phyloP scores from a whole-genome alignment of 2,888 invertebrate species.

The Callinectes sapidus region DNA sequence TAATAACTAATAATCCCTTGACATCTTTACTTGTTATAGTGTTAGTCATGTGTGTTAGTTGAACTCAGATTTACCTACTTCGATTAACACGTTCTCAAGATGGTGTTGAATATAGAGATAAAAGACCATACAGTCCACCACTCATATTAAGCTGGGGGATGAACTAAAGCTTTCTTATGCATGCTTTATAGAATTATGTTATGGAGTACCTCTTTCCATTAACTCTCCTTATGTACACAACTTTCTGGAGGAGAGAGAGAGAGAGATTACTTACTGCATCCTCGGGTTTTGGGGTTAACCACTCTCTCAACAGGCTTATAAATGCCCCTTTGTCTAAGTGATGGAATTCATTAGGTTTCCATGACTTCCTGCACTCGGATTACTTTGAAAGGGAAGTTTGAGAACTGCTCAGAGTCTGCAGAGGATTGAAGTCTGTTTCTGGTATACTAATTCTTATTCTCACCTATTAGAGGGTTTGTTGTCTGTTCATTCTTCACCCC shows the following conservation, averaged over 20 bases:
- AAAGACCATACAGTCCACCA: too few relatives aligned
- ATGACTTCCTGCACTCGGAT: neutral
- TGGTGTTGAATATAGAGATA: too few relatives aligned
- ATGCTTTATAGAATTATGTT: conserved; percentile 15
- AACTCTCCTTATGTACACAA: neutral
- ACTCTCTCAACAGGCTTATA: neutral
- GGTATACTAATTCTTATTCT: neutral
- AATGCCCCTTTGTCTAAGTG: neutral
- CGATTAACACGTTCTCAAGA: too few relatives aligned
- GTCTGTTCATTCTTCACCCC: neutral
- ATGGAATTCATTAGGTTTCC: neutral
- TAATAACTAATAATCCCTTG: too few relatives aligned
- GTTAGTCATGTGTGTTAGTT: neutral
- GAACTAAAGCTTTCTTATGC: conserved; percentile 1
- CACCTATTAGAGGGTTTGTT: neutral
- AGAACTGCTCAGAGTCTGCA: neutral
- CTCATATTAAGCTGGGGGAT: neutral
- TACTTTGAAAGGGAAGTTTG: neutral
- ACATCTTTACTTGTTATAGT: too few relatives aligned
- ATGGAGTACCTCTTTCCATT: neutral
- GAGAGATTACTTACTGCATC: neutral
- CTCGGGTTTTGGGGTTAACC: neutral
- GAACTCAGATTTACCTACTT: neutral
- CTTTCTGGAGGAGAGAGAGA: neutral
- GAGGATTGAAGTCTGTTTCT: neutral